These are phyloP conservation scores for Desmodus rotundus DNA, from an alignment of 2,113 vertebrate species.

Conservation along the genomic window DNA sequence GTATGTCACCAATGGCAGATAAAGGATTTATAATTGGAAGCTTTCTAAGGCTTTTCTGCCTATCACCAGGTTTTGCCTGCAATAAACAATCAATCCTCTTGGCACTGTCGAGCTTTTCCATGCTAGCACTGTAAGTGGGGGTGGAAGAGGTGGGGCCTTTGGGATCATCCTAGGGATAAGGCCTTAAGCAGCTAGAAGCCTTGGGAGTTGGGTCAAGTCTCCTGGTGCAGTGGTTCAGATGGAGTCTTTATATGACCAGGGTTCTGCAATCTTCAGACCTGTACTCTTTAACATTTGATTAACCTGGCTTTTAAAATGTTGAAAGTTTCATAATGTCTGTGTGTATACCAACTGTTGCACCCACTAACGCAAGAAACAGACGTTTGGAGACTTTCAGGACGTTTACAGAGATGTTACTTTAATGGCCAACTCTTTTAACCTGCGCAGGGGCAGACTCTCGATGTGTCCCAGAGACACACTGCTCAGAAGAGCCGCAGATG, in stretches of 20 bases:
- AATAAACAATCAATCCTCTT: neutral
- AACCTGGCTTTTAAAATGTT: neutral
- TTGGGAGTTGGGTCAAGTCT: neutral
- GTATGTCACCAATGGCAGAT: neutral
- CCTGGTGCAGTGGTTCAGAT: neutral
- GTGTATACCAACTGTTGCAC: neutral
- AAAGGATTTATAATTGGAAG: neutral
- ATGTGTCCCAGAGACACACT: no score
- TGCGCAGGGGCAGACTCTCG: no score
- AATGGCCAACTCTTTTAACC: no score
- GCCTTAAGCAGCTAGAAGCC: neutral
- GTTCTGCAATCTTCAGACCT: neutral
- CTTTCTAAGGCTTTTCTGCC: neutral
- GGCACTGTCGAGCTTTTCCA: neutral
- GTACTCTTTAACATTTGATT: neutral
- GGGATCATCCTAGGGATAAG: neutral
- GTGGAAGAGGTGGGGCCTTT: neutral
- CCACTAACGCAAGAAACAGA: no score
- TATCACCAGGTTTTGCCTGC: neutral
- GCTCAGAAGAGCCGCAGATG: no score
- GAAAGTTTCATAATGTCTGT: neutral
- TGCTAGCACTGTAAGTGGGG: neutral
- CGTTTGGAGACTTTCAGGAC: no score
- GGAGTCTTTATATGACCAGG: neutral
- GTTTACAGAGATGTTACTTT: no score